These are phyloP conservation scores for Gracilinanus agilis DNA, from an alignment of 2,113 vertebrate species.

Conservation along the genomic window DNA sequence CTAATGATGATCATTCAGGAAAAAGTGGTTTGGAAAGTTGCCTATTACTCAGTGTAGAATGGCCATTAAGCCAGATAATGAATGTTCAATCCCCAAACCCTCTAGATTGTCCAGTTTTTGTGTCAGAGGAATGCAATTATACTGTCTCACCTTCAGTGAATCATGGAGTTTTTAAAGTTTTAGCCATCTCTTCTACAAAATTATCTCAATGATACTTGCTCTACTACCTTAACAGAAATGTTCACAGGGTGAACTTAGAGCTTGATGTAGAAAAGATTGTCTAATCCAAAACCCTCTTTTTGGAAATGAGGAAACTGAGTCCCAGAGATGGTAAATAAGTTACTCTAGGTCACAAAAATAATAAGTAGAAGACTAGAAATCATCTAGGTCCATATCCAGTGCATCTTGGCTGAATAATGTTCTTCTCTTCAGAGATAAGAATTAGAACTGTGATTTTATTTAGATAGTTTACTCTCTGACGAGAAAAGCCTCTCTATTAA, in stretches of 20 bases:
- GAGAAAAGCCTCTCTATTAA: neutral
- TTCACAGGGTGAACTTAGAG: neutral
- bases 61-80: neutral
- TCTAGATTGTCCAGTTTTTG: neutral
- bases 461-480: neutral
- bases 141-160: neutral
- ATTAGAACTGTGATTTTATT: neutral
- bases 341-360: neutral
- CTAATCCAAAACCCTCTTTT: neutral
- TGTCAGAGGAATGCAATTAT: neutral
- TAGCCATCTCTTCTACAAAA: neutral
- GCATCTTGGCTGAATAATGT: neutral
- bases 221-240: neutral
- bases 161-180: neutral
- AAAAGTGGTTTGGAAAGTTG: neutral
- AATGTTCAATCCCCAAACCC: neutral
- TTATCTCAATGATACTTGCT: neutral
- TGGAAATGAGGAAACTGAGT: neutral
- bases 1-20: neutral
- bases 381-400: neutral
- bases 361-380: neutral
- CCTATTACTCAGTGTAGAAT: neutral
- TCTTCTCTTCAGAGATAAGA: neutral
- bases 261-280: neutral
- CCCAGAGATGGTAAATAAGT: neutral